Percentiles rank a stretch among this genome's conserved stretches.
Conservation (phyloP, 1,140 invertebrate genomes). For the Saccostrea echinata region DNA sequence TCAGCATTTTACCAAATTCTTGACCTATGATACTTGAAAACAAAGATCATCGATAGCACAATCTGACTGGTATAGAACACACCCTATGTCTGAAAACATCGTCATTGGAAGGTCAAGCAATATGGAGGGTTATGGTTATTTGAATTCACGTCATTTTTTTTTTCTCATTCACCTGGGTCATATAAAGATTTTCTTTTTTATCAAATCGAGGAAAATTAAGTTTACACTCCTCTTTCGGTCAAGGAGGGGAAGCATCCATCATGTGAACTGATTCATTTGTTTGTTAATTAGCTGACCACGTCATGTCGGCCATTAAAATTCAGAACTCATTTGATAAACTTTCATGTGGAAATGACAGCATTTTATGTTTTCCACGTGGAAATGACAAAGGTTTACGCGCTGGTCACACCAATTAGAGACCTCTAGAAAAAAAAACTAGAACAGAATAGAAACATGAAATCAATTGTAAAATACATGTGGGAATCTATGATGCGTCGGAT, state of each 20-base stretch:
- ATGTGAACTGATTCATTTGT: conserved; percentile 8
- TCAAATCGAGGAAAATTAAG: background rate
- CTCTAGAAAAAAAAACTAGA: background rate
- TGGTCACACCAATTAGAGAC: conserved; percentile 1
- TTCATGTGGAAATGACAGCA: conserved; percentile 16
- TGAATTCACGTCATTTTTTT: background rate
- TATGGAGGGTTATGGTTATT: background rate
- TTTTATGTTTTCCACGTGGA: conserved; percentile 9
- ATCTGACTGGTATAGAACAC: too few relatives aligned
- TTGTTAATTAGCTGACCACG: conserved; percentile 31
- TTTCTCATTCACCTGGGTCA: background rate
- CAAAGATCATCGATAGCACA: too few relatives aligned
- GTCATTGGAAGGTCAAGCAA: background rate
- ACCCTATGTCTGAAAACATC: too few relatives aligned
- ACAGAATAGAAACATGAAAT: background rate
- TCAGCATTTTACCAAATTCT: too few relatives aligned
- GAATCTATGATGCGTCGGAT: background rate
- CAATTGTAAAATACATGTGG: conserved; percentile 5
- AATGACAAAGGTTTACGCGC: conserved; percentile 18
- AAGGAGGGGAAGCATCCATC: background rate
- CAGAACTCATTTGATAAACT: conserved; percentile 20
- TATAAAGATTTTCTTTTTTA: background rate
- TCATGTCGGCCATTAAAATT: conserved; percentile 19
- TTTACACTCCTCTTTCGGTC: background rate
- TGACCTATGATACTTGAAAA: too few relatives aligned